Base-by-base conservation (phyloP, 2,797 vertebrate species). In the Pygocentrus nattereri region DNA sequence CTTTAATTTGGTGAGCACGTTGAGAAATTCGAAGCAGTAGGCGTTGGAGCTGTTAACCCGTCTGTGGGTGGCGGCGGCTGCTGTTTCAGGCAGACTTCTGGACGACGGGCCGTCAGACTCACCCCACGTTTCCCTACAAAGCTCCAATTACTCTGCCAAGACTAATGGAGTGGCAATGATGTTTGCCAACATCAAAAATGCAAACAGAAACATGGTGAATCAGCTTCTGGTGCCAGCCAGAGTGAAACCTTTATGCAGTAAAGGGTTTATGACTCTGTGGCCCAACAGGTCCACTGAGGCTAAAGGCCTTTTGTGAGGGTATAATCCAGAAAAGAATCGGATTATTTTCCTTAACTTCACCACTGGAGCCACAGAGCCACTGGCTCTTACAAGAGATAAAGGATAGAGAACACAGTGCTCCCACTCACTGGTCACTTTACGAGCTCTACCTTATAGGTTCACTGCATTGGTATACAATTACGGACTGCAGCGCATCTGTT, bases 181-280 rank as follows among this genome's bases (percentile, higher is more conserved):
- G 70, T 80, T 74, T 80, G 70, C 64, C 70, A 74, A 80, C 78
- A 74, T 44, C 18, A 49, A 6, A 8, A 38, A 25, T 15, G 23
- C 62, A 31, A 44, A 67, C 64, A 67, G 64, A 21, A 67, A 67
- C 38, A 23, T 1, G 19, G 19, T 67, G 64, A 67, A 67, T 67
- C 64, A 67, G 34, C 21, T 67, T 23, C 41, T 1, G 19, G 64
- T 41, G 34, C 7, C 31, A 12, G 31, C 21, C 13, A 30, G 62
- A 30, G 12, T 18, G 61, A 62, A 8, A 0, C 23, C 1, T 27
- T 27, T 25, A 27, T 8, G 0, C 54, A 18, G 23, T 27, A 27
- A 58, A n/a, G 21, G 56, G 21, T 11, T 25, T 30, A 30, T 6
- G 23, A 61, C 58, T 61, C 15, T 30, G 23, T 27, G 56, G 23